These are phyloP conservation scores for Mobula birostris DNA, from an alignment of 2,113 vertebrate species.

Conservation along the genomic window DNA sequence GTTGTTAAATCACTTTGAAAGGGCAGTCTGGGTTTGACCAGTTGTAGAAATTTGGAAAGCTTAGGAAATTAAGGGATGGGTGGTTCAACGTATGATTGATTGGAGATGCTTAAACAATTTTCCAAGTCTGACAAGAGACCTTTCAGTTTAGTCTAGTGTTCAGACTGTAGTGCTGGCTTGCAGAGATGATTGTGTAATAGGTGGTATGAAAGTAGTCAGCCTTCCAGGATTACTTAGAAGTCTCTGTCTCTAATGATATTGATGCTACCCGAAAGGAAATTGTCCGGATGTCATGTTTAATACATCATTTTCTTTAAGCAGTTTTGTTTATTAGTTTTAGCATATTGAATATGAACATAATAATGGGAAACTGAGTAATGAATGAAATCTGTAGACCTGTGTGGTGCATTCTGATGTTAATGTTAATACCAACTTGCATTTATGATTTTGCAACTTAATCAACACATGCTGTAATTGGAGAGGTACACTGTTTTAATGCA, in stretches of 20 bases:
- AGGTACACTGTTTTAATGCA: not conserved
- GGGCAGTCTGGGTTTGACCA: not conserved
- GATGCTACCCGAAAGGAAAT: not conserved
- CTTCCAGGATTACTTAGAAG: not conserved
- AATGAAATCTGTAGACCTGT: not conserved
- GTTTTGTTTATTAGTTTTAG: not conserved
- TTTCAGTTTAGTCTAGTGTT: no score
- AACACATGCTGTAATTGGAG: not conserved
- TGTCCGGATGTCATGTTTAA: no score
- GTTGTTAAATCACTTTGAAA: not conserved
- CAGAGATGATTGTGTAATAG: not conserved
- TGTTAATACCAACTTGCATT: not conserved
- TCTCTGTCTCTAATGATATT: not conserved
- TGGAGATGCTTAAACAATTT: not conserved
- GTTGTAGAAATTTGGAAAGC: not conserved
- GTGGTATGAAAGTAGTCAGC: not conserved
- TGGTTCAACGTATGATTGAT: not conserved
- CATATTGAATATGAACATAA: not conserved
- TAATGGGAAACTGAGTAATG: not conserved
- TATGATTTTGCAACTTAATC: not conserved
- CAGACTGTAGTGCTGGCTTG: not conserved
- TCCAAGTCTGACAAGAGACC: not conserved
- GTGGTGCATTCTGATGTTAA: not conserved
- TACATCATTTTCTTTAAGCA: not conserved
- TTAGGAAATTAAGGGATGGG: not conserved